phyloP scores from a whole-genome alignment of 1,140 invertebrate genomes.

The Trichonephila inaurata region DNA sequence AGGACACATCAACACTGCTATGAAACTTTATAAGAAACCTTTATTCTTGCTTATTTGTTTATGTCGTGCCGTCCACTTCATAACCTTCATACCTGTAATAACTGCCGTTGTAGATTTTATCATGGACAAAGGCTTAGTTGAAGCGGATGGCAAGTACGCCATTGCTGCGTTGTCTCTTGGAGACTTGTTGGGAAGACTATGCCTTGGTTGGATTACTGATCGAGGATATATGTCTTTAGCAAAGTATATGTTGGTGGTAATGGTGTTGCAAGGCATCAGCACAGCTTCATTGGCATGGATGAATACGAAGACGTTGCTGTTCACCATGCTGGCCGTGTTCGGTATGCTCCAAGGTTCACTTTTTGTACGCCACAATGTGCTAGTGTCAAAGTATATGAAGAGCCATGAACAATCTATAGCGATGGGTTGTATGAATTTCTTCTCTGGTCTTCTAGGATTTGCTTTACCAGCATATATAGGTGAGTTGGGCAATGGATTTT shows the following conservation, averaged over 20 bases:
- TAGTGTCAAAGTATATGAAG: conserved; percentile 58
- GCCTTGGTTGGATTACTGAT: conserved; percentile 62
- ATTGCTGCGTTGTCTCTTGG: conserved; percentile 60
- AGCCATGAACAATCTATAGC: conserved; percentile 48
- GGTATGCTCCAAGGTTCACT: conserved; percentile 57
- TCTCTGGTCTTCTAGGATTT: conserved; percentile 67
- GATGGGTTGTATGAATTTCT: conserved; percentile 66
- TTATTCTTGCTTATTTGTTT: conserved; percentile 38
- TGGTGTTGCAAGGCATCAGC: conserved; percentile 31
- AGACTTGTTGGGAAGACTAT: conserved; percentile 31
- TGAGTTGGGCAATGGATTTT: not conserved
- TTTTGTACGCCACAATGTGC: conserved; percentile 48
- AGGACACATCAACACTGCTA: not conserved
- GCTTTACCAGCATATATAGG: conserved; percentile 59
- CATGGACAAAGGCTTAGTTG: conserved; percentile 43
- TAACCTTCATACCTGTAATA: conserved; percentile 45
- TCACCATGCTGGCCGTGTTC: not conserved
- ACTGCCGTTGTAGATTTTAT: conserved; percentile 36
- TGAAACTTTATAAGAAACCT: conserved; percentile 41
- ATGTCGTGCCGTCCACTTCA: conserved; percentile 52
- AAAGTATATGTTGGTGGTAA: conserved; percentile 49
- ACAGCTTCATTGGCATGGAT: conserved; percentile 36
- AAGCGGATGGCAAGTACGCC: conserved; percentile 49
- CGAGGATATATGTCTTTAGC: not conserved
- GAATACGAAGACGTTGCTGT: conserved; percentile 27